phyloP scores from a whole-genome alignment of 2,888 invertebrate genomes.

The Alviniconcha strummeri region DNA sequence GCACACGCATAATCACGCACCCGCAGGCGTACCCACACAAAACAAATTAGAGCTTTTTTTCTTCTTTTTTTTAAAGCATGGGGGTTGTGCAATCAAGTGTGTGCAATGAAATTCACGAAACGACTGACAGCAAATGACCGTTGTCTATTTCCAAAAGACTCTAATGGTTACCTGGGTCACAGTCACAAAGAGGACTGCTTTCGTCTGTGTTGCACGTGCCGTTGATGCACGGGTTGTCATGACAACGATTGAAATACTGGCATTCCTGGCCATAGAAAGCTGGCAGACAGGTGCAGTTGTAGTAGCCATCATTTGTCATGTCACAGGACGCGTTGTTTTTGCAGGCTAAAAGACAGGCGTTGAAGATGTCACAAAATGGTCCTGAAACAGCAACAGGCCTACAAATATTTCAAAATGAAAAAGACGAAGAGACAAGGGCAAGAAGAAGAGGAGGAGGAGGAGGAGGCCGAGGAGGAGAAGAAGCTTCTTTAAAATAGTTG shows the following conservation, averaged over 20 bases:
- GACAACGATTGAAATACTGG: constrained; percentile 54
- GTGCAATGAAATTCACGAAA: too few species aligned
- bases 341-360: constrained; percentile 55
- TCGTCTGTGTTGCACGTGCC: constrained; percentile 37
- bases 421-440: too few species aligned
- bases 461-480: too few species aligned
- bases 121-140: too few species aligned
- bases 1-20: background rate
- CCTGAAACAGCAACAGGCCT: too few species aligned
- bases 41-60: background rate
- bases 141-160: too few species aligned
- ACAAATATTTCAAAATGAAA: too few species aligned
- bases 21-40: background rate
- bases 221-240: constrained; percentile 37
- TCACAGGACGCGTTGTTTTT: constrained; percentile 59
- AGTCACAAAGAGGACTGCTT: constrained; percentile 38
- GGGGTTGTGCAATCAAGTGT: too few species aligned
- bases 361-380: constrained; percentile 46
- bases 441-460: too few species aligned
- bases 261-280: constrained; percentile 61
- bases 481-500: too few species aligned
- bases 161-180: constrained; percentile 32
- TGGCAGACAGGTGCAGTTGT: constrained; percentile 58
- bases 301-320: constrained; percentile 46
- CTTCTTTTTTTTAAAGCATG: too few species aligned